Evolutionary conservation across 2,113 vertebrate genomes (phyloP).

Genomic region (Epinephelus fuscoguttatus): DNA sequence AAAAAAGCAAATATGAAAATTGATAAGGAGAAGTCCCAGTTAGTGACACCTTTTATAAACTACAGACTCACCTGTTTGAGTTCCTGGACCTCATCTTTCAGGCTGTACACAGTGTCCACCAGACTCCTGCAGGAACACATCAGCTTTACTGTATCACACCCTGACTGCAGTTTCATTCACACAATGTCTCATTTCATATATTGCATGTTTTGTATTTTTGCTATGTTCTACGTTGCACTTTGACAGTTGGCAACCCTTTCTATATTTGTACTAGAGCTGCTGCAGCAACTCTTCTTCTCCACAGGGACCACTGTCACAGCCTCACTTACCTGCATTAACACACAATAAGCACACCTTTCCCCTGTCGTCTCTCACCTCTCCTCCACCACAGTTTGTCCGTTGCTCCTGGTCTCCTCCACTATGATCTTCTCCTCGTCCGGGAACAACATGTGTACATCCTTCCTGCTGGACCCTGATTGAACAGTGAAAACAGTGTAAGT

Average conservation of each 20-base stretch:
- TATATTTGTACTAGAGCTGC: too few species aligned
- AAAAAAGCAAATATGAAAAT: too few species aligned
- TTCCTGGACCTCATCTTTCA: conserved; percentile 97
- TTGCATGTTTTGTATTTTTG: not conserved
- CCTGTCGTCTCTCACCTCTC: conserved; percentile 89
- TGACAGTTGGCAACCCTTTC: not conserved
- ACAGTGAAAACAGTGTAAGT: not conserved
- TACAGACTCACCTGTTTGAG: conserved; percentile 90
- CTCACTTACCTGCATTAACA: not conserved
- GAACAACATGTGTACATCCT: conserved; percentile 96
- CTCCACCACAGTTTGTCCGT: conserved; percentile 97
- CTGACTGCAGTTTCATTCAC: not conserved
- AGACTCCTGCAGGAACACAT: conserved; percentile 88
- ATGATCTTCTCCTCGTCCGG: conserved; percentile 99
- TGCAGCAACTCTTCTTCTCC: too few species aligned
- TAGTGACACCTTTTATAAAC: not conserved
- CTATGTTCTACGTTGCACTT: not conserved
- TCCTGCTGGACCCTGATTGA: conserved; percentile 90
- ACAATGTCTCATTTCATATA: not conserved
- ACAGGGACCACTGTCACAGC: not conserved
- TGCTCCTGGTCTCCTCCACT: conserved; percentile 97
- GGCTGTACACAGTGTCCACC: conserved; percentile 96
- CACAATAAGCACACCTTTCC: not conserved
- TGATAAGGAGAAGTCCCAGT: too few species aligned
- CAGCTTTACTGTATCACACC: conserved; percentile 7